Evolutionary conservation across 2,113 vertebrate species (phyloP), one percentile per base, ranked within the genome.

Genomic region (Thamnaconus septentrionalis): DNA sequence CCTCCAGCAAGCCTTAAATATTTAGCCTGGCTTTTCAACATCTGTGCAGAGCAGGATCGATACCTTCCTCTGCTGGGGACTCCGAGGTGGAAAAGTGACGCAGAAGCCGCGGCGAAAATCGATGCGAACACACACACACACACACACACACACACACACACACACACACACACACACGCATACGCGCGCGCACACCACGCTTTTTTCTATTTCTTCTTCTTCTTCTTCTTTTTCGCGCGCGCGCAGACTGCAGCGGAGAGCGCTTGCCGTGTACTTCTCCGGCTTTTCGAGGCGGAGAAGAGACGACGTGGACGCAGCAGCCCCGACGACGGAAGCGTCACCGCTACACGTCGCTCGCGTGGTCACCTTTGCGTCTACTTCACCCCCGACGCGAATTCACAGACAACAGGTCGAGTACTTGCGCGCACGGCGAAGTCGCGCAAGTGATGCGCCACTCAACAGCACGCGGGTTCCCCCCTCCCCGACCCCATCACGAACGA

Each of bases 61-160:
- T 82, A 12, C 0, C 41, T 83, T 61, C 72, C 64, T 70, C 79
- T 69, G 59, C 49, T 72, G 67, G 83, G 83, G 80, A 81, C 71
- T 80, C 68, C 9, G 59, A 66, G 71, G 75, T 59, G 79, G 71
- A 79, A 81, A 83, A 86, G 80, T 77, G 80, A 85, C 73, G 72
- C 70, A 73, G 74, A 73, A 78, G 72, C 79, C 55, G 73, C 55
- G 65, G 78, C 69, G 18, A 74, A 59, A 83, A 89, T 83, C 78
- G 63, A 84, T 78, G 70, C 43, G 0, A 41, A n/a, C 76, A 56
- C 75, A 58, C 69, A 59, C 49, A 55, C 64, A 18, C 41, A 41
- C 50, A 46, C 41, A 44, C 11, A 46, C 59, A 48, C 73, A 52
- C 73, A 71, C 46, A 59, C 8, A 31, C 78, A 61, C 78, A 63